Evolutionary conservation across 2,797 vertebrate genomes (phyloP).

Genomic region (Rhabdophis nuchalis): DNA sequence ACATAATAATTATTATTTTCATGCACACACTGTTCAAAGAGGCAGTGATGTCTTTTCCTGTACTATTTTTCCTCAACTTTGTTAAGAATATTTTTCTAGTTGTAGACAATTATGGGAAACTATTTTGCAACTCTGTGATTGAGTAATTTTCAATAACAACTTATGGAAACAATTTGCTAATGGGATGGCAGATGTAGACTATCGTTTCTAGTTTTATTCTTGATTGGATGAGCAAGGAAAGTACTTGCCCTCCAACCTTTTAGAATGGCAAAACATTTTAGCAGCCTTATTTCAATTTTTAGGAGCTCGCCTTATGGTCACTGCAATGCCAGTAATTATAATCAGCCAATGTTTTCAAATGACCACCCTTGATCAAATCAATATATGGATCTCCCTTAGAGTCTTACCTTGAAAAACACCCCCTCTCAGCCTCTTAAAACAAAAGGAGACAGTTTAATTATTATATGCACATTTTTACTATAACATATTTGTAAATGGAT

Average conservation of each 20-base stretch:
- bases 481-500: neutral
- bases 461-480: neutral
- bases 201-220: conserved; percentile 34
- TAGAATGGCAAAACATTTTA: conserved; percentile 27
- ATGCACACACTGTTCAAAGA: neutral
- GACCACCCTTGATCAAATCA: neutral
- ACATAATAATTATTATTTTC: neutral
- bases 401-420: neutral
- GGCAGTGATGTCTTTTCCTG: neutral
- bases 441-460: neutral
- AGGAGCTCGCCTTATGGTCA: conserved; percentile 14
- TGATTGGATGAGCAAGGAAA: conserved; percentile 27
- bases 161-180: conserved; percentile 33
- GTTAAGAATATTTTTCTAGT: conserved; percentile 17
- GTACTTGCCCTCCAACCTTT: conserved; percentile 42
- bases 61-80: conserved; percentile 24
- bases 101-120: conserved; percentile 26
- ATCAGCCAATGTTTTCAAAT: conserved; percentile 1
- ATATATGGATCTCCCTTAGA: neutral
- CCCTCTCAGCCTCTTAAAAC: neutral
- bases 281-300: conserved; percentile 29
- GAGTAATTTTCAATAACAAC: conserved; percentile 29
- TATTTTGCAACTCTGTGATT: conserved; percentile 35
- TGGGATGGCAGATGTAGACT: conserved; percentile 1
- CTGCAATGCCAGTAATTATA: neutral